Base-by-base conservation (phyloP, 1,140 invertebrate genomes). In the Trialeurodes vaporariorum region DNA sequence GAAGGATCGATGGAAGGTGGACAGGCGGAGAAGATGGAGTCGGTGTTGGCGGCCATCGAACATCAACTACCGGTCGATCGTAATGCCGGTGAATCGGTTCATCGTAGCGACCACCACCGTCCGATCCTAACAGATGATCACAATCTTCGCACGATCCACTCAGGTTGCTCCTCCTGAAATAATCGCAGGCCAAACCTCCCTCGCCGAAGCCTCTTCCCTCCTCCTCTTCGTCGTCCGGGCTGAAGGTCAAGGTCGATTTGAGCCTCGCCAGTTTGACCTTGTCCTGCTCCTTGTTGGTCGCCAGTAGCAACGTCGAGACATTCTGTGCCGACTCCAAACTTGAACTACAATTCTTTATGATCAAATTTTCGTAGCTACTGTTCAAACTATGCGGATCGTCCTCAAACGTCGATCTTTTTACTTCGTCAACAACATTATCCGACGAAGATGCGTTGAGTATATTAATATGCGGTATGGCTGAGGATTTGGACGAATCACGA, bases 191-290 rank as follows among this genome's bases (percentile, higher is more conserved):
- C 34, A 17, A 49, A 17, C 34, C 17, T 17, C 5, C 5, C 34
- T 49, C 34, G 17, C 5, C 34, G 34, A 9, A 9, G 34, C 5
- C 59, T 49, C 61, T 63, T 34, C 62, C 64, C 22, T 65, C 66
- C 60, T 71, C 72, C 1, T 70, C 62, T 25, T 71, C 71, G 24
- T 72, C 69, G 22, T 69, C 71, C 49, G 67, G 65, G 27, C 64
- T 61, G 25, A 75, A 75, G 1, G 73, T 75, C 13, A 75, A 62
- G 2, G 73, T 73, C 0, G 72, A 73, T 63, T 73, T 75, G 2
- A 75, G 68, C 60, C 72, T 17, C 0, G 68, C 68, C 21, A 73
- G 65, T 17, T 70, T 23, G 63, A 71, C 70, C 13, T 61, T 63
- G 17, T 62, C 34, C 13, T 23, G 5, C 17, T 49, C 5, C n/a